A percentile compares a stretch with the other conserved stretches of the same genome.
These are phyloP conservation scores for Sesamia inferens DNA, from an alignment of 2,888 invertebrate genomes.

Conservation along the genomic window DNA sequence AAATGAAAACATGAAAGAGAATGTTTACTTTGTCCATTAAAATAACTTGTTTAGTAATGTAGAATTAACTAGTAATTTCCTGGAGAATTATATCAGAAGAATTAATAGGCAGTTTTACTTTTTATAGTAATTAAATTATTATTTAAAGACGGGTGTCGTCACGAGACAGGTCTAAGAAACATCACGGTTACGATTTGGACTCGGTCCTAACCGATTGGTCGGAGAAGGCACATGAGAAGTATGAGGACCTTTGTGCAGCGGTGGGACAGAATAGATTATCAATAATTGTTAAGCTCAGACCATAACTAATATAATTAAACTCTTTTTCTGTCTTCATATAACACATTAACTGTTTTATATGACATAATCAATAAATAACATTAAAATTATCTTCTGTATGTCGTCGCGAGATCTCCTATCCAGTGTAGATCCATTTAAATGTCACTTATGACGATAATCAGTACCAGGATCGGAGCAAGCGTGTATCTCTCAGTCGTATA, in stretches of 20 bases:
- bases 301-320: background rate
- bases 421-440: conserved; percentile 26
- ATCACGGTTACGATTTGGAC: too few relatives aligned
- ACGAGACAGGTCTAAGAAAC: too few relatives aligned
- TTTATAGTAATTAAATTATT: background rate
- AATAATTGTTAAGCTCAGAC: background rate
- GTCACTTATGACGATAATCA: conserved; percentile 29
- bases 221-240: too few relatives aligned
- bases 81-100: conserved; percentile 30
- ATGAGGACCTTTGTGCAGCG: too few relatives aligned
- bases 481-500: conserved; percentile 34
- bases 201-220: too few relatives aligned
- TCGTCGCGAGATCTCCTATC: conserved; percentile 13
- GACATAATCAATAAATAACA: background rate
- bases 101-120: background rate
- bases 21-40: conserved; percentile 17
- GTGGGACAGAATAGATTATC: too few relatives aligned
- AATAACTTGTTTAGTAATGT: conserved; percentile 12
- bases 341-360: too few relatives aligned
- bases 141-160: too few relatives aligned
- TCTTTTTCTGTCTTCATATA: background rate
- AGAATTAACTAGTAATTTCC: conserved; percentile 14
- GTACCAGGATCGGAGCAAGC: conserved; percentile 25
- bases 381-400: conserved; percentile 6
- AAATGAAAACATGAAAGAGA: conserved; percentile 12